These are phyloP conservation scores for Phragmatobia fuliginosa DNA, from an alignment of 2,888 invertebrate genomes.

Conservation along the genomic window DNA sequence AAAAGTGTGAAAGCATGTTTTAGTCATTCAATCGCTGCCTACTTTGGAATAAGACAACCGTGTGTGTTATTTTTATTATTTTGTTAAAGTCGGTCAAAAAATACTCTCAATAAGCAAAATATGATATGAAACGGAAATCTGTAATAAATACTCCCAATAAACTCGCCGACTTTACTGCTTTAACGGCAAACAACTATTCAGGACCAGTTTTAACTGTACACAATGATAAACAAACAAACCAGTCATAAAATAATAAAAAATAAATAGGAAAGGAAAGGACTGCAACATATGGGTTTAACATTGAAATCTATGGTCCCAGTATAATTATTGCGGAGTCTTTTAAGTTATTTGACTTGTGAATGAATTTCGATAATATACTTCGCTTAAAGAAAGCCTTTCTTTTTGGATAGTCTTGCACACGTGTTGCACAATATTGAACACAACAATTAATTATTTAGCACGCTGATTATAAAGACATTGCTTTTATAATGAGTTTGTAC, in stretches of 20 bases:
- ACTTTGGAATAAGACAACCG: too few relatives aligned
- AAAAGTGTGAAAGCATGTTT: too few relatives aligned
- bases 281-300: constrained; percentile 12
- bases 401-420: constrained; percentile 17
- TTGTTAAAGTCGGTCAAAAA: neutral
- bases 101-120: constrained; percentile 30
- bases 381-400: constrained; percentile 42
- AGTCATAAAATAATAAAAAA: constrained; percentile 29
- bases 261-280: constrained; percentile 26
- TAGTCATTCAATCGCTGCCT: too few relatives aligned
- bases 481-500: constrained; percentile 10
- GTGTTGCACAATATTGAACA: constrained; percentile 32
- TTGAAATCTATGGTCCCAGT: neutral
- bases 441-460: neutral
- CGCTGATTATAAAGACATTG: constrained; percentile 5
- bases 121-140: constrained; percentile 51
- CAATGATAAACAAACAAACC: constrained; percentile 45
- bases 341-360: constrained; percentile 25
- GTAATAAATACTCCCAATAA: constrained; percentile 50
- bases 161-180: constrained; percentile 40
- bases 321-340: constrained; percentile 16
- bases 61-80: neutral
- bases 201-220: constrained; percentile 51
- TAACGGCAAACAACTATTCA: constrained; percentile 47
- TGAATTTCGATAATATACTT: constrained; percentile 31